These are phyloP conservation scores for Electrona antarctica DNA, from an alignment of 2,113 vertebrate genomes.

Conservation along the genomic window DNA sequence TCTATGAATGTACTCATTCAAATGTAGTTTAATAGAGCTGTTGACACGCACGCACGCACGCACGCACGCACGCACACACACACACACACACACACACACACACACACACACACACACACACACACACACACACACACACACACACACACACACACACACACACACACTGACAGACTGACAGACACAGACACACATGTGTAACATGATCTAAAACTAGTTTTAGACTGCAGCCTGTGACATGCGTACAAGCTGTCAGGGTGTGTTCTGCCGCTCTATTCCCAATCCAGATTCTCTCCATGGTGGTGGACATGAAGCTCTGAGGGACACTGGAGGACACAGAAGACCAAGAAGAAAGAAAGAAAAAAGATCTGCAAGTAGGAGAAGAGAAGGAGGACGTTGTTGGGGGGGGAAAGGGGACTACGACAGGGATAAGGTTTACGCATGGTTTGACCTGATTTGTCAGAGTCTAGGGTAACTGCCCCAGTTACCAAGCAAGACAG, in stretches of 20 bases:
- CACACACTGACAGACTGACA: too few relatives aligned
- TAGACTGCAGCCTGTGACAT: conserved; percentile 29
- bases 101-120: too few relatives aligned
- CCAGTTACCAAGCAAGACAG: conserved; percentile 34
- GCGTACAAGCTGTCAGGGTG: conserved; percentile 78
- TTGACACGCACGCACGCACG: too few relatives aligned
- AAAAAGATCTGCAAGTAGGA: conserved; percentile 2
- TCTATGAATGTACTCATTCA: too few relatives aligned
- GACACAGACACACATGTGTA: too few relatives aligned
- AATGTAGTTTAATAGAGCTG: too few relatives aligned
- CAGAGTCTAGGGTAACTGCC: conserved; percentile 41
- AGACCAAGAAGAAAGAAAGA: conserved; percentile 28
- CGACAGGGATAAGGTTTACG: conserved; percentile 16
- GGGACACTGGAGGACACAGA: conserved; percentile 36
- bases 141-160: too few relatives aligned
- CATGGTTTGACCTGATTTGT: conserved; percentile 28
- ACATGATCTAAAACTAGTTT: too few relatives aligned
- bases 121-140: too few relatives aligned
- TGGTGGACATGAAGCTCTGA: conserved; percentile 70
- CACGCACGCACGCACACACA: too few relatives aligned
- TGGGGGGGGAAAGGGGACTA: background rate
- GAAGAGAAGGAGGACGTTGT: conserved; percentile 13
- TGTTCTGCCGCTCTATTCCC: conserved; percentile 66
- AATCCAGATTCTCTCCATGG: conserved; percentile 70
- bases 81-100: too few relatives aligned